A percentile compares a stretch with the other conserved stretches of the same genome.
These are phyloP conservation scores for Andrena fulva DNA, from an alignment of 2,888 invertebrate species.

Conservation along the genomic window DNA sequence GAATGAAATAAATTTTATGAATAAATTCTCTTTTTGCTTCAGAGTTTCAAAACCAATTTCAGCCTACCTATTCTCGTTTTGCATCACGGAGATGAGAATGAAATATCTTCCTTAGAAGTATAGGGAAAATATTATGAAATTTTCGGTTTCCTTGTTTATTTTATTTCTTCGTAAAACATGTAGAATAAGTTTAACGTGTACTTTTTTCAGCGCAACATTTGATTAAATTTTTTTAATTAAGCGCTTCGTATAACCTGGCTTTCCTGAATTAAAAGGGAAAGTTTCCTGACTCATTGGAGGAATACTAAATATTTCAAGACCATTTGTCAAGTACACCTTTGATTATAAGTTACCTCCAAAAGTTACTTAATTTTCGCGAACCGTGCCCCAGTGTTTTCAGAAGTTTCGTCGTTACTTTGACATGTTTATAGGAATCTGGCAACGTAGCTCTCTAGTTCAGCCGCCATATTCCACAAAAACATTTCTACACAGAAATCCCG, in stretches of 20 bases:
- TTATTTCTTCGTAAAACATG: too few species aligned
- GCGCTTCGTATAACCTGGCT: not conserved
- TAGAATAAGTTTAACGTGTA: too few species aligned
- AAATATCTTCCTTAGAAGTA: too few species aligned
- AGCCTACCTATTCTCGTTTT: too few species aligned
- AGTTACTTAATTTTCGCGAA: slow-evolving; percentile 2
- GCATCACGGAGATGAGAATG: too few species aligned
- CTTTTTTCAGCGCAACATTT: too few species aligned
- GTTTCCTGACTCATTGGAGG: not conserved
- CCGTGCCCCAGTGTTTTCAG: not conserved
- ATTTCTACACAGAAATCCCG: not conserved
- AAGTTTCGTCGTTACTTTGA: slow-evolving; percentile 6
- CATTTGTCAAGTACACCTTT: not conserved
- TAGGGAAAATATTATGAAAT: too few species aligned
- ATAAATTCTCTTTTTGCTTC: too few species aligned
- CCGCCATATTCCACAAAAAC: not conserved
- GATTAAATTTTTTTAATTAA: slow-evolving; percentile 1
- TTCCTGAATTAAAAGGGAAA: not conserved
- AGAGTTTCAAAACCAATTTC: too few species aligned
- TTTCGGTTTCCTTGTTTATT: too few species aligned
- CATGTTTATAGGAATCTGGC: slow-evolving; percentile 6
- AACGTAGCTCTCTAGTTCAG: not conserved
- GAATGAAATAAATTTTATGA: too few species aligned
- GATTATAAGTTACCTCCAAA: slow-evolving; percentile 8
- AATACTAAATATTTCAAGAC: slow-evolving; percentile 3